These are phyloP conservation scores for Cetonia aurata DNA, from an alignment of 2,888 invertebrate genomes.

Conservation along the genomic window DNA sequence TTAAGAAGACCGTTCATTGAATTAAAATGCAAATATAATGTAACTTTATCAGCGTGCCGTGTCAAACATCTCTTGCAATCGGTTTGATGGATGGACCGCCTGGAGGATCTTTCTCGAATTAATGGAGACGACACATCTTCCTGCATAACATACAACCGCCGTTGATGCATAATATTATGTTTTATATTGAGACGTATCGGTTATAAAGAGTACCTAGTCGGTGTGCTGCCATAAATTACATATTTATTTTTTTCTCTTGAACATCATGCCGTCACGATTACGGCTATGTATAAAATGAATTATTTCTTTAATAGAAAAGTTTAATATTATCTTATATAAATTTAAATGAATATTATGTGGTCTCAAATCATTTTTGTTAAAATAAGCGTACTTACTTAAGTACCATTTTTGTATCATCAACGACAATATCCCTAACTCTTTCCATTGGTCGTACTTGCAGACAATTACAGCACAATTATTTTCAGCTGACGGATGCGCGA, in stretches of 20 bases:
- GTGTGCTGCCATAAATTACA: too few relatives aligned
- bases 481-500: too few relatives aligned
- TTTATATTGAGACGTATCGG: background rate
- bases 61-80: conserved; percentile 7
- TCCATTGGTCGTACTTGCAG: too few relatives aligned
- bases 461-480: too few relatives aligned
- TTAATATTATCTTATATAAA: too few relatives aligned
- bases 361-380: too few relatives aligned
- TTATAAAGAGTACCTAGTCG: background rate
- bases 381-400: too few relatives aligned
- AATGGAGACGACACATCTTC: conserved; percentile 2
- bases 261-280: background rate
- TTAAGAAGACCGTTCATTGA: background rate
- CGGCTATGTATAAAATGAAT: too few relatives aligned
- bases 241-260: background rate
- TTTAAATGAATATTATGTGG: too few relatives aligned
- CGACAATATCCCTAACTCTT: too few relatives aligned
- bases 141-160: conserved; percentile 7
- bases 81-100: conserved; percentile 12
- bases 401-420: too few relatives aligned
- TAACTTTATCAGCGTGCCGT: conserved; percentile 14
- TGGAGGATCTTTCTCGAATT: background rate
- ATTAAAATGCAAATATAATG: conserved; percentile 33
- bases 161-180: background rate
- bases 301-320: too few relatives aligned